phyloP scores from a whole-genome alignment of 2,888 invertebrate species.

The Oscheius sp. region DNA sequence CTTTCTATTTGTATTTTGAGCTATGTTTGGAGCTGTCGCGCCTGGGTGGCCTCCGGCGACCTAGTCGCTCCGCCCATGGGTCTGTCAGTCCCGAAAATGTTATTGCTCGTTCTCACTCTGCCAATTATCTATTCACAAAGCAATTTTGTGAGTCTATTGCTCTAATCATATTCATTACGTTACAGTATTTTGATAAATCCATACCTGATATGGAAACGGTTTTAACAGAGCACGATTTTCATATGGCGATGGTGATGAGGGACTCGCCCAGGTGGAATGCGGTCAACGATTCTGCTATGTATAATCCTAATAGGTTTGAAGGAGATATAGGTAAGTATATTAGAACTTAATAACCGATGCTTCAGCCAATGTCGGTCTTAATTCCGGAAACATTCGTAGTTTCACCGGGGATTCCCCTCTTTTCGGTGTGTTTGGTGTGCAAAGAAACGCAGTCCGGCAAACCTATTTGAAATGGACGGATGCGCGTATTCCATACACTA shows the following conservation, averaged over 20 bases:
- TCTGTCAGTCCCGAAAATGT: constrained; percentile 27
- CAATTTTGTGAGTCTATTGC: constrained; percentile 20
- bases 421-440: constrained; percentile 57
- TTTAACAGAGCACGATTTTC: constrained; percentile 60
- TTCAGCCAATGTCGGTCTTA: constrained; percentile 61
- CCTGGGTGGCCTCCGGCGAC: constrained; percentile 26
- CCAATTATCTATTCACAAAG: constrained; percentile 11
- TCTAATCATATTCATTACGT: constrained; percentile 13
- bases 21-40: constrained; percentile 33
- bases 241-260: constrained; percentile 37
- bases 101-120: constrained; percentile 23
- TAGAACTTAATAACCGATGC: not conserved
- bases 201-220: constrained; percentile 63
- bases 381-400: constrained; percentile 52
- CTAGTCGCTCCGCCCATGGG: constrained; percentile 20
- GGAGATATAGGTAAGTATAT: constrained; percentile 63
- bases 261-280: constrained; percentile 36
- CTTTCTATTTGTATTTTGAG: constrained; percentile 20
- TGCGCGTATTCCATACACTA: constrained; percentile 68
- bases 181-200: constrained; percentile 65
- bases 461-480: constrained; percentile 67
- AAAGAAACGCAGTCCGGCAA: constrained; percentile 65
- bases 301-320: constrained; percentile 63
- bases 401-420: constrained; percentile 52
- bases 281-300: constrained; percentile 67